Percentiles rank a stretch among this genome's conserved stretches.
These are phyloP conservation scores for Hipparchia semele DNA, from an alignment of 2,888 invertebrate genomes.

Conservation along the genomic window DNA sequence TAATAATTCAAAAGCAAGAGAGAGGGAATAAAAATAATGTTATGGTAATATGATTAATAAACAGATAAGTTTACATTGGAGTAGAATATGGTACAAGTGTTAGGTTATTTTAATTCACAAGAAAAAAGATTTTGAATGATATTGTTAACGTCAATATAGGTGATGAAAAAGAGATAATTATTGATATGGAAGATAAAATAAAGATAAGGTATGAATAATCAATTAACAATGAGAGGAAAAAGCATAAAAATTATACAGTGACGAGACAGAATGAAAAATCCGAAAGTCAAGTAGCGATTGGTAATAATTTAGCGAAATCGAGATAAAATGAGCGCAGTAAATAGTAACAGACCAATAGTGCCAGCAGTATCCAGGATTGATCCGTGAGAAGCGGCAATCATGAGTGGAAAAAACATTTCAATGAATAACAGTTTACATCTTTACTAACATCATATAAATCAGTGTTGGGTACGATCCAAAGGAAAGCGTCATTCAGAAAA, in stretches of 20 bases:
- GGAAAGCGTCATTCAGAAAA: slow-evolving; percentile 85
- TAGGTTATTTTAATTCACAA: too few relatives aligned
- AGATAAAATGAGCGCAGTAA: slow-evolving; percentile 43
- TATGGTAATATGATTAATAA: too few relatives aligned
- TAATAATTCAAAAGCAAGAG: too few relatives aligned
- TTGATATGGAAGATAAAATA: neutral
- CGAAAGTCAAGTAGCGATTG: slow-evolving; percentile 68
- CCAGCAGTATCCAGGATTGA: slow-evolving; percentile 73
- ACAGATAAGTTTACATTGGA: too few relatives aligned
- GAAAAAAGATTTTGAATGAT: too few relatives aligned
- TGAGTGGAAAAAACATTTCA: slow-evolving; percentile 81
- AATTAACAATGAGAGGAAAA: too few relatives aligned
- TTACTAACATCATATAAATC: slow-evolving; percentile 49
- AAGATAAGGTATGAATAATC: neutral
- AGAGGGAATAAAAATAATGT: too few relatives aligned
- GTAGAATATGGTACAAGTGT: too few relatives aligned
- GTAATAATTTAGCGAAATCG: slow-evolving; percentile 48
- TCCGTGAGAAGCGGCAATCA: slow-evolving; percentile 83
- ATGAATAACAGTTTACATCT: slow-evolving; percentile 63
- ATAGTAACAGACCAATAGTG: slow-evolving; percentile 73
- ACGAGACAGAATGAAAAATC: slow-evolving; percentile 4
- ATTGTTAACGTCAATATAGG: neutral
- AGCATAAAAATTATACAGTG: too few relatives aligned
- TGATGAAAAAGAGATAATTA: neutral
- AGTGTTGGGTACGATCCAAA: slow-evolving; percentile 42